Evolutionary conservation across 2,113 vertebrate species (phyloP).

Genomic region (Otocyon megalotis): DNA sequence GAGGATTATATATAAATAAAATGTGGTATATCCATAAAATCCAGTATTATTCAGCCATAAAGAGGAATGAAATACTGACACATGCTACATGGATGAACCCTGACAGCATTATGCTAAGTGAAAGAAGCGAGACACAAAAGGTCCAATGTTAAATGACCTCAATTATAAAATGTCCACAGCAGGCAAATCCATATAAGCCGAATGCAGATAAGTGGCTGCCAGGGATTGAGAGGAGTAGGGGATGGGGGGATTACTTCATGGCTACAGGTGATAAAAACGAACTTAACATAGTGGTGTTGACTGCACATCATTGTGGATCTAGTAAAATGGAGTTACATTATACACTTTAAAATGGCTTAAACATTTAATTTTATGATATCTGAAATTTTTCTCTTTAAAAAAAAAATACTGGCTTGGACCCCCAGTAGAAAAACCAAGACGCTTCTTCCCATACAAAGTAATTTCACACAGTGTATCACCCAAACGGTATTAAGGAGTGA

Average conservation of each 20-base stretch:
- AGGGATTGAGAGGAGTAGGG: background rate
- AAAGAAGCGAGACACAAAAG: background rate
- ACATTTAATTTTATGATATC: background rate
- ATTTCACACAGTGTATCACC: background rate
- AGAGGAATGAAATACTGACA: background rate
- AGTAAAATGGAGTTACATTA: background rate
- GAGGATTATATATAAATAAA: background rate
- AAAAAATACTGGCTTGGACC: background rate
- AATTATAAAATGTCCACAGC: background rate
- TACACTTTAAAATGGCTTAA: background rate
- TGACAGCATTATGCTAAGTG: background rate
- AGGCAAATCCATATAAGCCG: background rate
- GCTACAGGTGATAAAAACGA: background rate
- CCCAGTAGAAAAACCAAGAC: background rate
- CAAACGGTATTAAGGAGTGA: background rate
- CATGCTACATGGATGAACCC: background rate
- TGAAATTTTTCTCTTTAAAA: background rate
- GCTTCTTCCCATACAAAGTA: background rate
- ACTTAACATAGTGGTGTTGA: background rate
- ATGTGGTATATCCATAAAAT: background rate
- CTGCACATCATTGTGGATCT: background rate
- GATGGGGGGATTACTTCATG: background rate
- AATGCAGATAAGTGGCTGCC: background rate
- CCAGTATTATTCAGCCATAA: background rate
- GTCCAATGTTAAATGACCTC: background rate